Evolutionary conservation across 2,113 vertebrate species (phyloP).

Genomic region (Prunella fulvescens): DNA sequence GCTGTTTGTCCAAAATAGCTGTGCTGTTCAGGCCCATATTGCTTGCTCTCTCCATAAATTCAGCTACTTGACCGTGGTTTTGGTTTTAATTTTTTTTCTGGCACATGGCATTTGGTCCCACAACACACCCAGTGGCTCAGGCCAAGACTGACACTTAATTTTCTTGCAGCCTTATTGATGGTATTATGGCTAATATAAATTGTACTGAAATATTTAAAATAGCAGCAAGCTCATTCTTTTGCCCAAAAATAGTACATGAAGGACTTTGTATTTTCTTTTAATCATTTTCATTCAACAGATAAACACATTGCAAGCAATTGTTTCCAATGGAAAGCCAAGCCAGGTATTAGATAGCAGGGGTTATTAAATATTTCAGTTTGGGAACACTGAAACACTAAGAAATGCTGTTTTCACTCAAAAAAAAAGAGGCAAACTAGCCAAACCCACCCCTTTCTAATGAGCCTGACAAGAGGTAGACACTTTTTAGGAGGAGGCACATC

Average conservation of each 20-base stretch:
- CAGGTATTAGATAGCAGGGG: slow-evolving; percentile 14
- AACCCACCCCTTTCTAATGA: slow-evolving; percentile 13
- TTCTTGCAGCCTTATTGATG: slow-evolving; percentile 38
- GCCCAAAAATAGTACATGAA: slow-evolving; percentile 12
- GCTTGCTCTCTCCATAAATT: not conserved
- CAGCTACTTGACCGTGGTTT: not conserved
- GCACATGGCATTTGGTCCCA: slow-evolving; percentile 39
- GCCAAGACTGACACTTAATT: slow-evolving; percentile 68
- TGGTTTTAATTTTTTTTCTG: slow-evolving; percentile 64
- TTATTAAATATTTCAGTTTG: slow-evolving; percentile 3
- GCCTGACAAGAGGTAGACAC: slow-evolving; percentile 23
- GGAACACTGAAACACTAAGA: not conserved
- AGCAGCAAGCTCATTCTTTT: not conserved
- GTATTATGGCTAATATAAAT: slow-evolving; percentile 55
- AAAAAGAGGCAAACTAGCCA: not conserved
- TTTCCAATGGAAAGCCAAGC: slow-evolving; percentile 14
- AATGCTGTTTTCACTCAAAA: not conserved
- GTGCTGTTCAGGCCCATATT: not conserved
- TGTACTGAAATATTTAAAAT: slow-evolving; percentile 53
- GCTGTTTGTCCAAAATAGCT: not conserved
- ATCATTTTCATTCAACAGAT: slow-evolving; percentile 32
- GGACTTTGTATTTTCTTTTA: slow-evolving; percentile 36
- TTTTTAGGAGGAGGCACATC: slow-evolving; percentile 32
- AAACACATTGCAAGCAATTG: slow-evolving; percentile 34
- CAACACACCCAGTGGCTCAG: slow-evolving; percentile 9